Evolutionary conservation across 35 echinoderm and acorn worm genomes (phyloP), one percentile per base, ranked within the genome.

Genomic region (Acanthaster planci): DNA sequence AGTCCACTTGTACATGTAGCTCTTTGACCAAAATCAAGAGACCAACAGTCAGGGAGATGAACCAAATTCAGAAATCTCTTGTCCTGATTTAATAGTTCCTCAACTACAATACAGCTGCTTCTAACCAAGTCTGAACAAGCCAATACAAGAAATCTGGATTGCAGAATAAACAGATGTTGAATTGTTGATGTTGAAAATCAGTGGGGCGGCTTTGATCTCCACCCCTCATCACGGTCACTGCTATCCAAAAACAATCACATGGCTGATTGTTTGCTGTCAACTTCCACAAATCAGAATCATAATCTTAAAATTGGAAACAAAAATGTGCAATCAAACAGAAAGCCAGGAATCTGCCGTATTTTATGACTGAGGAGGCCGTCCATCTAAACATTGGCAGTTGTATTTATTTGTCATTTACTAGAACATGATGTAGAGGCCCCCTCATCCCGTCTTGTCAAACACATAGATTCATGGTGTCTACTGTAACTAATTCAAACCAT

Each of bases 131-230:
- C 15, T 31, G 64, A 34, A 26, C 14, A 26, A 72, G 26, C 23
- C 7, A 19, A 26, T 27, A 10, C 64, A 72, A 72, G 23, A 34
- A 14, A 72, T 10, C 30, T 14, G 64, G 23, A 72, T 47, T 27
- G 21, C 18, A 72, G 64, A 14, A 34, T 72, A 72, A 72, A 72
- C 64, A 72, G 34, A 72, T 12, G 14, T 72, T 30, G 34, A 72
- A 31, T 72, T 72, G 30, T 72, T 72, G 64, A 21, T 34, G 34
- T 34, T 72, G 34, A 27, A 72, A 31, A 72, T 72, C 64, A 72
- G 64, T 8, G 34, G 23, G 23, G 30, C 22, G 23, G 64, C 64
- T 72, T 72, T 72, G 64, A 72, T 72, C 64, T 16, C 34, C 21
- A 2, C 18, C 29, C 26, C 64, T 34, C 26, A 47, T 47, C 42